These are phyloP conservation scores for Teleopsis dalmanni DNA, from an alignment of 1,140 invertebrate species.

Conservation along the genomic window DNA sequence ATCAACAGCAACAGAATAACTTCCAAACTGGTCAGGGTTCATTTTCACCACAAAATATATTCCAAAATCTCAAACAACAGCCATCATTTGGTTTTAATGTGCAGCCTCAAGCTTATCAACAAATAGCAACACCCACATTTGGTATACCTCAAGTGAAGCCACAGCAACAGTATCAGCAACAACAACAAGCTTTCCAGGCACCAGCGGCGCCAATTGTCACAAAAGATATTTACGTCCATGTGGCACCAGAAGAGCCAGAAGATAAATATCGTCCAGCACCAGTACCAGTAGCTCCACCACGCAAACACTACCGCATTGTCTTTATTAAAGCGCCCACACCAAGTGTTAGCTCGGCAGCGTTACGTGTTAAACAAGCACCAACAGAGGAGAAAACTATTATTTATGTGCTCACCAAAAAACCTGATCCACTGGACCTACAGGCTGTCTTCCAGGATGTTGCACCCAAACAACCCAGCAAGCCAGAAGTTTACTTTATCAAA, in stretches of 20 bases:
- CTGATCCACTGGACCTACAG: constrained; percentile 52
- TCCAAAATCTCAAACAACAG: constrained; percentile 17
- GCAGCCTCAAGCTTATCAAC: neutral
- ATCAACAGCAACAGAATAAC: constrained; percentile 20
- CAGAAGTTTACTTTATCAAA: constrained; percentile 67
- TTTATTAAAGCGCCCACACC: constrained; percentile 76
- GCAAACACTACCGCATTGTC: constrained; percentile 80
- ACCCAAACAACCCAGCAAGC: constrained; percentile 60
- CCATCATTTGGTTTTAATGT: neutral
- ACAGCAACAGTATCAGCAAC: constrained; percentile 13
- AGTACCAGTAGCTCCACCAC: constrained; percentile 45
- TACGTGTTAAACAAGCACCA: constrained; percentile 54
- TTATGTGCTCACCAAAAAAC: constrained; percentile 76
- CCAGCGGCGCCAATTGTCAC: constrained; percentile 20
- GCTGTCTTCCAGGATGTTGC: constrained; percentile 50
- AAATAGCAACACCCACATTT: constrained; percentile 13
- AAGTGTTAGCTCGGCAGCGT: constrained; percentile 53
- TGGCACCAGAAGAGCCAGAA: constrained; percentile 29
- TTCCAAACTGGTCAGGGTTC: constrained; percentile 14
- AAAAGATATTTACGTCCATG: constrained; percentile 43
- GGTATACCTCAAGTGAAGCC: constrained; percentile 13
- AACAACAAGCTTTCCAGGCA: neutral
- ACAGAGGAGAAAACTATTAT: constrained; percentile 79
- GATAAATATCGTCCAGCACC: constrained; percentile 22
- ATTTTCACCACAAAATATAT: constrained; percentile 22